phyloP scores from a whole-genome alignment of 2,113 vertebrate species.

The Orthonyx spaldingii region DNA sequence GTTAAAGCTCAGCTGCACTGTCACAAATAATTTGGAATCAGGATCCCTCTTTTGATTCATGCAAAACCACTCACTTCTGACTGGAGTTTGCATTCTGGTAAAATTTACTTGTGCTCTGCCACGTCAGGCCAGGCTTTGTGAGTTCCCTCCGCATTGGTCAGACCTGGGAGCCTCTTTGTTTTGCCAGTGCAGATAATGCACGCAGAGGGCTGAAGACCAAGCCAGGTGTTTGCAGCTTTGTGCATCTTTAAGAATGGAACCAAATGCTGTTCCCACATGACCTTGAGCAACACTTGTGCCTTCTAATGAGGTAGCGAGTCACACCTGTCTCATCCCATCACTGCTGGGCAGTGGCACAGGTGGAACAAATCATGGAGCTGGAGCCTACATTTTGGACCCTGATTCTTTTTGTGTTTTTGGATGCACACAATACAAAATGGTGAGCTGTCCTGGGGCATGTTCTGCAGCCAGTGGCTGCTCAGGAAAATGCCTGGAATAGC shows the following conservation, averaged over 20 bases:
- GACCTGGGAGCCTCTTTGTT: not conserved
- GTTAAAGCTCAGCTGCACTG: not conserved
- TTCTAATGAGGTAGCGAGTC: not conserved
- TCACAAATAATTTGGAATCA: not conserved
- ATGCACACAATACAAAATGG: fast-evolving
- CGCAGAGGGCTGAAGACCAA: not conserved
- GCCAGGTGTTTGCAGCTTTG: not conserved
- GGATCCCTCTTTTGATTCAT: not conserved
- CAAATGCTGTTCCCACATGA: not conserved
- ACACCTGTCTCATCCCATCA: not conserved
- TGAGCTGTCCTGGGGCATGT: not conserved
- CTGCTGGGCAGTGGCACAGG: not conserved
- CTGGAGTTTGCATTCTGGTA: not conserved
- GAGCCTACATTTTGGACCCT: not conserved
- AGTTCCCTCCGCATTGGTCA: fast-evolving
- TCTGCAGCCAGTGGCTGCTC: not conserved
- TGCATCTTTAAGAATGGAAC: not conserved
- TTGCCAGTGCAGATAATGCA: fast-evolving
- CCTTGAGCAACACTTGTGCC: not conserved
- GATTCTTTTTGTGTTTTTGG: not conserved
- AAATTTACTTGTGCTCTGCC: not conserved
- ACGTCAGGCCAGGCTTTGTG: fast-evolving
- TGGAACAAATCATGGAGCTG: not conserved
- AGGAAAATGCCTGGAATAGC: not conserved
- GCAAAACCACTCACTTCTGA: not conserved